Percentiles rank a stretch among this genome's conserved stretches.
Evolutionary conservation across 1,140 invertebrate species (phyloP).

Genomic region (Formica exsecta): DNA sequence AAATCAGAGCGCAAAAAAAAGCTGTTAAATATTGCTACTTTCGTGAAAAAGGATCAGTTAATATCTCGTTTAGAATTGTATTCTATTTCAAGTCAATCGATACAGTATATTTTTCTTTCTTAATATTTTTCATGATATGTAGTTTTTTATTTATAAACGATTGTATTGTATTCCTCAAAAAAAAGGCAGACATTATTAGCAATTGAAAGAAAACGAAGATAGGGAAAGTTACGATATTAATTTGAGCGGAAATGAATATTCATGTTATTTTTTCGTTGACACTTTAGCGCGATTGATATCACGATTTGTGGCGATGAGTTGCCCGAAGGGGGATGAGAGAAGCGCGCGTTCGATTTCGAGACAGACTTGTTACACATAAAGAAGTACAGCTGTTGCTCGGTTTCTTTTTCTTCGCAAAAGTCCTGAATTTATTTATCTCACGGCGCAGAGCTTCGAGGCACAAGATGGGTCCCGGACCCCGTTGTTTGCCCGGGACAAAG

Average conservation of each 20-base stretch:
- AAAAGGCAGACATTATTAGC: neutral
- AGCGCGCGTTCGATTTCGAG: constrained; percentile 12
- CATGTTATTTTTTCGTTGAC: neutral
- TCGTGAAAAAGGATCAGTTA: neutral
- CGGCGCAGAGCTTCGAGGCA: constrained; percentile 47
- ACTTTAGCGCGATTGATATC: neutral
- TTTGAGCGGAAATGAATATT: neutral
- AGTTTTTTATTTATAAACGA: too few species aligned
- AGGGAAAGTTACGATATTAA: neutral
- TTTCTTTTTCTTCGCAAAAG: constrained; percentile 48
- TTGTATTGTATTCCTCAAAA: too few species aligned
- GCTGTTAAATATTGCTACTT: neutral
- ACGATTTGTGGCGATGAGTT: neutral
- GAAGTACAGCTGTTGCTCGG: constrained; percentile 33
- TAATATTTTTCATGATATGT: too few species aligned
- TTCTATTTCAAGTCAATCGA: neutral
- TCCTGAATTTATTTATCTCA: constrained; percentile 72
- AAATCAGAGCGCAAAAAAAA: neutral
- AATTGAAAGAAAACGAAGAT: neutral
- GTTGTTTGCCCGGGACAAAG: constrained; percentile 82
- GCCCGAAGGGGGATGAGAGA: neutral
- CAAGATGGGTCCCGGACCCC: constrained; percentile 58
- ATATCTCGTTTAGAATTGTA: neutral
- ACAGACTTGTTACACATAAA: constrained; percentile 49
- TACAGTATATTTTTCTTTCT: neutral